phyloP scores from a whole-genome alignment of 2,113 vertebrate genomes.

The Xerus inauris region DNA sequence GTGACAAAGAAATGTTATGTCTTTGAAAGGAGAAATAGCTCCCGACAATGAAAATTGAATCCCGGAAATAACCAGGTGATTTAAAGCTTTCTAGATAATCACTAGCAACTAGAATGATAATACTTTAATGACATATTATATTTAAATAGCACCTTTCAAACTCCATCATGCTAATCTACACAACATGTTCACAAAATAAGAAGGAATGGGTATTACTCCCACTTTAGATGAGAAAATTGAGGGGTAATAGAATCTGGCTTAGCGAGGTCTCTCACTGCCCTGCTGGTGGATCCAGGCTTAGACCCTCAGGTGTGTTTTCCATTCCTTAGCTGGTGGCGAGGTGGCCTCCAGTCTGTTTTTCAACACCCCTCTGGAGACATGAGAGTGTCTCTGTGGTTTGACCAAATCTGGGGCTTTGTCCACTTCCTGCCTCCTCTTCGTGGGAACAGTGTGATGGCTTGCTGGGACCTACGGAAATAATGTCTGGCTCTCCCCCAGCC shows the following conservation, averaged over 20 bases:
- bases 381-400: not conserved
- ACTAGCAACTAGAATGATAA: conserved; percentile 78
- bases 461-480: not conserved
- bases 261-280: not conserved
- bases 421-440: not conserved
- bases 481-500: not conserved
- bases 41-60: conserved; percentile 65
- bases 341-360: not conserved
- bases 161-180: conserved; percentile 70
- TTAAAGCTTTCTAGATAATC: conserved; percentile 75
- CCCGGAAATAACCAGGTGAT: conserved; percentile 77
- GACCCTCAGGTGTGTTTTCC: not conserved
- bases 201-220: conserved; percentile 26
- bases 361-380: fast-evolving
- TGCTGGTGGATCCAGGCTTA: not conserved
- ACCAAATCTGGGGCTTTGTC: conserved; percentile 31
- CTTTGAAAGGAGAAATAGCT: conserved; percentile 67
- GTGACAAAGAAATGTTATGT: conserved; percentile 49
- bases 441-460: not conserved
- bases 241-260: not conserved
- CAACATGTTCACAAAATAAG: conserved; percentile 69
- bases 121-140: conserved; percentile 79
- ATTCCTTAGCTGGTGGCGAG: not conserved
- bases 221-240: conserved; percentile 62
- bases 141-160: conserved; percentile 80